Evolutionary conservation across 2,888 invertebrate species (phyloP), one percentile per base, ranked within the genome.

Genomic region (Megastigmus dorsalis): DNA sequence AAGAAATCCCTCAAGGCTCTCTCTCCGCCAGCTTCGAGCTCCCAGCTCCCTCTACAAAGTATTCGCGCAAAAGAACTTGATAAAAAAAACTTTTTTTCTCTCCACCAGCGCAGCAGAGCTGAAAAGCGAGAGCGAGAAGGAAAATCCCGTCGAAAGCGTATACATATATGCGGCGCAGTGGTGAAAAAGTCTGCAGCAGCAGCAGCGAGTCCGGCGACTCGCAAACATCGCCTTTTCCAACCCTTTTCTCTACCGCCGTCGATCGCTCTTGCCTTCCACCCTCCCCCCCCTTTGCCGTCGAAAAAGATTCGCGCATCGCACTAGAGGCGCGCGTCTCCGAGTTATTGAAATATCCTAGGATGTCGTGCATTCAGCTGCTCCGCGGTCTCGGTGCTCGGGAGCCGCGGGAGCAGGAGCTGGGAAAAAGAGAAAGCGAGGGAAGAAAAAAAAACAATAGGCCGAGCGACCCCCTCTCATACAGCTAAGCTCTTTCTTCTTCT

Each of bases 311-410:
- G n/a, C n/a, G n/a, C n/a, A n/a, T n/a, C n/a, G n/a, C n/a, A n/a
- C n/a, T n/a, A n/a, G 6, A 20, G 23, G 48, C 9, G 9, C 20
- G 48, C 48, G 48, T 13, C 13, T 48, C 20, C 15, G 26, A 15
- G 43, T 43, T 43, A 59, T 59, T 59, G 59, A 59, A 59, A 59
- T 43, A 43, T 59, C 59, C 59, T 59, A 59, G 59, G 4, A 28
- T 9, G 36, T 38, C 23, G 23, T 20, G 20, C 6, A 38, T 57
- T 38, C 13, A 54, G 6, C n/a, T 1, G 30, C 15, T 9, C 41
- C n/a, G 7, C 15, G 43, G 15, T 3, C 3, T 6, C 4, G 10
- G n/a, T 6, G 4, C n/a, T n/a, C n/a, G 13, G 9, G 7, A n/a
- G n/a, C 41, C 2, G 26, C 23, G 50, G 1, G 10, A 26, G 50